Evolutionary conservation across 2,888 invertebrate genomes (phyloP).

Genomic region (Netelia inedita): DNA sequence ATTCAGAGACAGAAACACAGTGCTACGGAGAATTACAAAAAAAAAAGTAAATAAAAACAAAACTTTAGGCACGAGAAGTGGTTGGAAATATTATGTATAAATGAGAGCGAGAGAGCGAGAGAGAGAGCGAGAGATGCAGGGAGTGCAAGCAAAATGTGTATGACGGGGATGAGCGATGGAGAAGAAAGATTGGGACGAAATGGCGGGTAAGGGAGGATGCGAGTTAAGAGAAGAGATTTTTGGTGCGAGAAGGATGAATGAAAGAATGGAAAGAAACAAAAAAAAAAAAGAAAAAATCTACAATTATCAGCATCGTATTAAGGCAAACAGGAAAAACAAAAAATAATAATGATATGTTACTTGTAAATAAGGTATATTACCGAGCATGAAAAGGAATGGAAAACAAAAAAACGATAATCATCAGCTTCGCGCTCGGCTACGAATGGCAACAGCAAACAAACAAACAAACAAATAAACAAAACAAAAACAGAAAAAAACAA

Average conservation of each 20-base stretch:
- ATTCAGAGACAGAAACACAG: slow-evolving; percentile 66
- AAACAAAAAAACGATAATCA: slow-evolving; percentile 71
- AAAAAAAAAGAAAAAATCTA: slow-evolving; percentile 73
- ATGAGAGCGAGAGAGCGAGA: slow-evolving; percentile 11
- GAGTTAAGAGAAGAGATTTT: slow-evolving; percentile 41
- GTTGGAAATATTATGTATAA: slow-evolving; percentile 38
- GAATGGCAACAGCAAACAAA: slow-evolving; percentile 18
- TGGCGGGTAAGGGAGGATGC: slow-evolving; percentile 32
- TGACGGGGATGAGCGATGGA: not conserved
- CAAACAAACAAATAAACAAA: slow-evolving; percentile 14
- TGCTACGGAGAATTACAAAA: slow-evolving; percentile 68
- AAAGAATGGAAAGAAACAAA: slow-evolving; percentile 60
- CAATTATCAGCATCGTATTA: slow-evolving; percentile 79
- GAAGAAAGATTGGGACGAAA: not conserved
- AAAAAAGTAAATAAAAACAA: slow-evolving; percentile 40
- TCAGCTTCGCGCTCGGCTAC: slow-evolving; percentile 76
- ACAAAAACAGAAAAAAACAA: slow-evolving; percentile 33
- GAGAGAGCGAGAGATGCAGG: not conserved
- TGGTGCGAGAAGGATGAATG: slow-evolving; percentile 32
- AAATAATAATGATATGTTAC: slow-evolving; percentile 74
- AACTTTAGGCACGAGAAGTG: slow-evolving; percentile 62
- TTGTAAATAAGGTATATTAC: slow-evolving; percentile 83
- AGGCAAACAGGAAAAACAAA: slow-evolving; percentile 74
- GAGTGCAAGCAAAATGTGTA: not conserved
- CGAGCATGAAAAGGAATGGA: slow-evolving; percentile 73